Base-by-base conservation (phyloP, 2,888 invertebrate species). In the Branchellion lobata region DNA sequence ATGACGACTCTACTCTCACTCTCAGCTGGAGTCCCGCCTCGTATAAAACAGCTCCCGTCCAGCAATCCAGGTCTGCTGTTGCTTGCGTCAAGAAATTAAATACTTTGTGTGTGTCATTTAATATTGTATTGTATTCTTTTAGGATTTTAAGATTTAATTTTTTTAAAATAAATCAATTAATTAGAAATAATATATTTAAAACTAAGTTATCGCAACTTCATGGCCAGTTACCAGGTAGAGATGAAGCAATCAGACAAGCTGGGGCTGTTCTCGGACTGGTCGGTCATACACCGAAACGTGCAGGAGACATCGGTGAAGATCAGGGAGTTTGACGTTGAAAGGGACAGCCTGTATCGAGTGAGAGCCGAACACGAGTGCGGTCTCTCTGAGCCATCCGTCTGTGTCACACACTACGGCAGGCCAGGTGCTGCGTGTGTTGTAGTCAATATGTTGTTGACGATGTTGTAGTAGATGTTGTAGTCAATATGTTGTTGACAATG, bases 331-430 rank as follows among this genome's bases (percentile, higher is more conserved):
- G 93, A 94, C 85, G 95, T 97, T 0, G 94, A 94, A 89, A 91
- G 93, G 82, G 96, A 97, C 88, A 99, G 99, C 89, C 93, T 93
- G 87, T 96, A 97, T 90, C 91, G 99, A 81, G 92, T 98, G 57
- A 91, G 96, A 53, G 98, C 98, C 1, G 96, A 97, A 87, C 99
- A 98, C 89, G 94, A 94, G 87, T 95, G 93, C 87, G 98, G 98
- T 68, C 92, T 96, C 83, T 95, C 95, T 88, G 97, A 98, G 86
- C 97, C 98, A 0, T 96, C 96, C 80, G 96, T 96, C 0, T 93
- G 92, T 86, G 93, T 94, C 0, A 90, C 92, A 8, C 80, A 80
- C 77, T 82, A 80, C 51, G 82, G 82, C 21, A 80, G 69, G 65
- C 5, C 79, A 69, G 61, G 82, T 82, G n/a, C n/a, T n/a, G n/a